Evolutionary conservation across 2,888 invertebrate species (phyloP), one percentile per base, ranked within the genome.

Genomic region (Leptarthrus brevirostris): DNA sequence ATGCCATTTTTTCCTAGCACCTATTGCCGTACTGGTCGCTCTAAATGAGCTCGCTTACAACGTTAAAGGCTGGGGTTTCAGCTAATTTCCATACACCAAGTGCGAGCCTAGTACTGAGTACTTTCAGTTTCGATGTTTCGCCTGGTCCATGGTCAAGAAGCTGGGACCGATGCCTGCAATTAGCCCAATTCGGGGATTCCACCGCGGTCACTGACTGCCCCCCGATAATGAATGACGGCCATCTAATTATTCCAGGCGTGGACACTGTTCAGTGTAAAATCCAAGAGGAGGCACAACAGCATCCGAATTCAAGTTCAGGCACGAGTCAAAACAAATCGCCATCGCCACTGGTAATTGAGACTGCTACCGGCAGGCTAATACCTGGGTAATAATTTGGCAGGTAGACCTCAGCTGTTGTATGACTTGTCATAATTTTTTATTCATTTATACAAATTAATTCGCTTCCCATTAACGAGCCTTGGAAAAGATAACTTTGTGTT

Each of bases 371-470:
- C 58, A 5, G 34, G 22, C n/a, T 18, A 2, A 34, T 30, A 47
- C 26, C 47, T 24, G 49, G n/a, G 6, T 26, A 26, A 49, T 49
- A 66, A 26, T 66, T 26, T 16, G 47, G 24, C 49, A 16, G 30
- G 66, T 16, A 66, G 53, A 22, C 53, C 66, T n/a, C 24, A 18
- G 53, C 8, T 1, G 47, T 66, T 26, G 66, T 66, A 66, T 66
- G 66, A 66, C 66, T 47, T 66, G 66, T 66, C 66, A 66, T 66
- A 66, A 66, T 66, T 66, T 66, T 66, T 66, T 66, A 66, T 66
- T 66, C 66, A 66, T 66, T 66, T 66, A 66, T 66, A 66, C 66
- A 66, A 66, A 66, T 44, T 66, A 66, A 66, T 66, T 66, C 66
- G 49, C 24, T 66, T 14, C 47, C 24, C 49, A 26, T 47, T 66